These are phyloP conservation scores for Pampus argenteus DNA, from an alignment of 2,797 vertebrate species.

Conservation along the genomic window DNA sequence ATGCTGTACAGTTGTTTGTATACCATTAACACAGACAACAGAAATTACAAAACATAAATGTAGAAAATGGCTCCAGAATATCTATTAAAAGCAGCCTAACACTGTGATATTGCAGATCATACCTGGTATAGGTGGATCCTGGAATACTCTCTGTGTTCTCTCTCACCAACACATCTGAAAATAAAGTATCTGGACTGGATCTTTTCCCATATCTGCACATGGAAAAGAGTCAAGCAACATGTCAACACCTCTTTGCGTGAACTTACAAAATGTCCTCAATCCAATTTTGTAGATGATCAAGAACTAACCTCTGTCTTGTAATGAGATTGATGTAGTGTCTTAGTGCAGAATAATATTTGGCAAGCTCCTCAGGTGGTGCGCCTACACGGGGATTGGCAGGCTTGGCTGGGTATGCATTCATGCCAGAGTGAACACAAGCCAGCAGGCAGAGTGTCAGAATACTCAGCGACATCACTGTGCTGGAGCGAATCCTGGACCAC, in stretches of 20 bases:
- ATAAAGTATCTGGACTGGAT: conserved; percentile 88
- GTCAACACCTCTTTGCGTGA: not conserved
- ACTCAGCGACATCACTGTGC: conserved; percentile 84
- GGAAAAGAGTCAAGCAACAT: conserved; percentile 20
- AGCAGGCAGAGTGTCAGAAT: conserved; percentile 88
- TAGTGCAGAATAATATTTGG: conserved; percentile 93
- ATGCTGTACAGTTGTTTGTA: conserved; percentile 3
- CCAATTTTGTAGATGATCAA: conserved; percentile 3
- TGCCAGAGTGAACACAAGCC: conserved; percentile 86
- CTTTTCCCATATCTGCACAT: conserved; percentile 92
- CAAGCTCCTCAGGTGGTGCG: conserved; percentile 91
- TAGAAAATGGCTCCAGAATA: not conserved
- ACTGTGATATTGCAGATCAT: not conserved
- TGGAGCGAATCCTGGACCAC: conserved; percentile 85
- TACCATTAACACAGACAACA: not conserved
- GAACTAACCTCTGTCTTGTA: conserved; percentile 92
- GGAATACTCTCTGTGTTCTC: conserved; percentile 91
- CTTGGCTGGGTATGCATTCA: conserved; percentile 91
- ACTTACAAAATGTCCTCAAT: not conserved
- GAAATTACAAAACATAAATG: not conserved
- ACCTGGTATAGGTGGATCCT: conserved; percentile 85
- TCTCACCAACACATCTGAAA: conserved; percentile 89
- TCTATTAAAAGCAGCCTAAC: not conserved
- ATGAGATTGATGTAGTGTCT: conserved; percentile 98
- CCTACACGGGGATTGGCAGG: conserved; percentile 90